These are phyloP conservation scores for Meandrina meandrites DNA, from an alignment of 92 coral and sea anemone genomes.

Conservation along the genomic window DNA sequence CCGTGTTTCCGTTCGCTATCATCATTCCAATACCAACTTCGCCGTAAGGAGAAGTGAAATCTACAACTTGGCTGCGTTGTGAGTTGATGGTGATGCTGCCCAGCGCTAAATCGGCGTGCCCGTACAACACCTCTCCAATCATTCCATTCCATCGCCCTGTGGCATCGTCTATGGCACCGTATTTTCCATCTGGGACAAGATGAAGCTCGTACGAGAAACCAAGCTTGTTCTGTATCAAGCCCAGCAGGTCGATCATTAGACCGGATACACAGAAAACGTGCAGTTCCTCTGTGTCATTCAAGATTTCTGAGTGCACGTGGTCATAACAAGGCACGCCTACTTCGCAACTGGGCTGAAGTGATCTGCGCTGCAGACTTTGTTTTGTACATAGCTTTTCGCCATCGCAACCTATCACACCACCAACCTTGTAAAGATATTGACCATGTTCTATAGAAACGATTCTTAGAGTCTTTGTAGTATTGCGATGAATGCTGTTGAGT, in stretches of 20 bases:
- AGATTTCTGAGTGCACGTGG: background rate
- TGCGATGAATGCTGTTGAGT: background rate
- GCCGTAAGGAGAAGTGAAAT: constrained; percentile 66
- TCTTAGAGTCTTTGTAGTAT: constrained; percentile 32
- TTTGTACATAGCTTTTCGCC: background rate
- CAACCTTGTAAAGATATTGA: constrained; percentile 51
- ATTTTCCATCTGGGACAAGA: constrained; percentile 68
- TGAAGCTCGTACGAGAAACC: constrained; percentile 55
- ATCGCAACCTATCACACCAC: background rate
- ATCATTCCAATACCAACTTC: constrained; percentile 72
- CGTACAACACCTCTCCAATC: constrained; percentile 69
- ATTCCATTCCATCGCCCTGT: constrained; percentile 77
- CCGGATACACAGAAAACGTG: constrained; percentile 70
- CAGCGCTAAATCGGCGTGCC: constrained; percentile 74
- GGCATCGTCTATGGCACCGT: constrained; percentile 58
- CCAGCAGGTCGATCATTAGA: constrained; percentile 61
- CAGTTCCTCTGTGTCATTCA: constrained; percentile 29
- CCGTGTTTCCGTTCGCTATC: constrained; percentile 27
- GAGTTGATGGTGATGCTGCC: constrained; percentile 72
- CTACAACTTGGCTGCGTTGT: constrained; percentile 58
- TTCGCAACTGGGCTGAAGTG: constrained; percentile 44
- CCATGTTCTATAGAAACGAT: constrained; percentile 69
- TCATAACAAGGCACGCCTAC: constrained; percentile 61
- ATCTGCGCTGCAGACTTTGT: background rate
- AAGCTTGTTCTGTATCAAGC: constrained; percentile 52